Conservation (phyloP, 2,797 vertebrate species). For the Trichosurus vulpecula region DNA sequence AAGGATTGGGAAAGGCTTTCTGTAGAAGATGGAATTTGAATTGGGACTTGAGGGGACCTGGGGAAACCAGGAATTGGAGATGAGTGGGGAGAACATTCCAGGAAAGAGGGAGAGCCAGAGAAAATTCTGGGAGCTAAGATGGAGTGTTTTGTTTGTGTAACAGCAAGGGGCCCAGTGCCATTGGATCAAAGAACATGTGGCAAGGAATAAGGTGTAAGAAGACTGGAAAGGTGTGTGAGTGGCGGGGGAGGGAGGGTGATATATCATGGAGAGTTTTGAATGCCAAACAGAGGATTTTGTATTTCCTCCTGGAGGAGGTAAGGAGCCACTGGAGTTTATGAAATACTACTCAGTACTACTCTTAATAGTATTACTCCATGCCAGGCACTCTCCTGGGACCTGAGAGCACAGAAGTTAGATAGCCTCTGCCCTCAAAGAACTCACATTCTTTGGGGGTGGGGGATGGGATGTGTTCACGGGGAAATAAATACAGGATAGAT, state of each 20-base stretch:
- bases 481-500: not conserved
- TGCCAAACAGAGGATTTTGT: not conserved
- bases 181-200: not conserved
- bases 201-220: not conserved
- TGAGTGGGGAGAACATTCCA: not conserved
- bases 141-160: not conserved
- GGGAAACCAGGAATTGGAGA: not conserved
- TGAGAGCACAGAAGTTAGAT: not conserved
- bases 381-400: not conserved
- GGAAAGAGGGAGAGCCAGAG: not conserved
- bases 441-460: not conserved
- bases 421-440: not conserved
- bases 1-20: not conserved
- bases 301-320: not conserved
- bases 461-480: not conserved
- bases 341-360: not conserved
- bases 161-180: not conserved
- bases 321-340: not conserved
- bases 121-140: not conserved
- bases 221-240: not conserved
- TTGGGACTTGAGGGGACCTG: not conserved
- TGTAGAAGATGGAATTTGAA: not conserved
- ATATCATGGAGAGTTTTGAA: not conserved
- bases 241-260: not conserved
- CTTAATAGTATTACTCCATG: not conserved